A percentile compares a stretch with the other conserved stretches of the same genome.
Evolutionary conservation across 2,797 vertebrate species (phyloP).

Genomic region (Falco cherrug): DNA sequence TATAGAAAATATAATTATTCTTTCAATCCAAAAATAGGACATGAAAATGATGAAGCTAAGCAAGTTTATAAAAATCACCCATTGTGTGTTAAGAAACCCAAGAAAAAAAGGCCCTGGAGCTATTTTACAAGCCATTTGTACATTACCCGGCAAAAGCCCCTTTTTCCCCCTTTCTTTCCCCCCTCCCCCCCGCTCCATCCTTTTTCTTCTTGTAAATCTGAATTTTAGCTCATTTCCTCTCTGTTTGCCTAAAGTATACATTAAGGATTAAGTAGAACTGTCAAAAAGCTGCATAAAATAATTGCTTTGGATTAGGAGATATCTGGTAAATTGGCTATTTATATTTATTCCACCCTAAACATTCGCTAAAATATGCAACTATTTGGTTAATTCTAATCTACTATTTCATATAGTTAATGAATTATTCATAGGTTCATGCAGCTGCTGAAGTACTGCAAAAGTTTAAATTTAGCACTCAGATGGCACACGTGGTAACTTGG

Average conservation of each 20-base stretch:
- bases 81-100: background rate
- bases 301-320: conserved; percentile 12
- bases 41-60: background rate
- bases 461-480: conserved; percentile 64
- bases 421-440: conserved; percentile 66
- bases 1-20: background rate
- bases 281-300: conserved; percentile 9
- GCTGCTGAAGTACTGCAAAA: conserved; percentile 60
- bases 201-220: background rate
- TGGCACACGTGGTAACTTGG: conserved; percentile 19
- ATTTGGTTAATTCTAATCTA: conserved; percentile 55
- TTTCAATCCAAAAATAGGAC: background rate
- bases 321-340: conserved; percentile 14
- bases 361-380: conserved; percentile 34
- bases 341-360: conserved; percentile 9
- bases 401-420: conserved; percentile 50
- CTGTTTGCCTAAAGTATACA: background rate
- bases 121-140: background rate
- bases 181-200: background rate
- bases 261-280: conserved; percentile 25
- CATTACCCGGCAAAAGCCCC: background rate
- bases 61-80: background rate
- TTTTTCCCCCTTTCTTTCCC: background rate
- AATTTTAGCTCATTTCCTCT: background rate
- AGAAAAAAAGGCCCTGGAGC: background rate